Conservation (phyloP, 2,888 invertebrate genomes). For the Dryadula phaetusa region DNA sequence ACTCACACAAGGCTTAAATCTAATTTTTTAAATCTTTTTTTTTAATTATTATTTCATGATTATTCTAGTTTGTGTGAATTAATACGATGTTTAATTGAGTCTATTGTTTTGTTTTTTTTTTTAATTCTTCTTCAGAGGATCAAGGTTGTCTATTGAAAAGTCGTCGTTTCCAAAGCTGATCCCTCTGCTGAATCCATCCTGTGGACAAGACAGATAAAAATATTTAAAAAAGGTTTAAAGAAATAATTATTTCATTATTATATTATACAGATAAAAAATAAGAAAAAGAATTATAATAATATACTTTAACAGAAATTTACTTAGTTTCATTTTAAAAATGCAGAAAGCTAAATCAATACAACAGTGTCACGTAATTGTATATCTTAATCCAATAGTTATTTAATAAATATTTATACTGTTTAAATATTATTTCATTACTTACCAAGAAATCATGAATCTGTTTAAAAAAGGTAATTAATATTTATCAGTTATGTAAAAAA, state of each 20-base stretch:
- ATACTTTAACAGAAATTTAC: no score
- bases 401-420: neutral
- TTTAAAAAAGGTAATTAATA: conserved; percentile 12
- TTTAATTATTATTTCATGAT: conserved; percentile 38
- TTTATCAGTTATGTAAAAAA: conserved; percentile 4
- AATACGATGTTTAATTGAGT: conserved; percentile 57
- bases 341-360: no score
- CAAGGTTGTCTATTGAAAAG: conserved; percentile 96
- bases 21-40: conserved; percentile 6
- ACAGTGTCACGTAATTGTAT: conserved; percentile 3
- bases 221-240: neutral
- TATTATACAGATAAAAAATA: no score
- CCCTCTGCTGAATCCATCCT: conserved; percentile 96
- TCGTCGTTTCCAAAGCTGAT: conserved; percentile 95
- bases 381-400: no score
- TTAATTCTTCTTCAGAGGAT: conserved; percentile 93
- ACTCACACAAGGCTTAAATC: conserved; percentile 65
- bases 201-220: conserved; percentile 61
- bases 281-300: no score
- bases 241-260: no score
- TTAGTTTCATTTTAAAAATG: no score
- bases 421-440: neutral
- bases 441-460: conserved; percentile 20
- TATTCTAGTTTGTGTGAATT: conserved; percentile 63
- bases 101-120: conserved; percentile 50